Evolutionary conservation across 2,113 vertebrate genomes (phyloP).

Genomic region (Aspiorhynchus laticeps): DNA sequence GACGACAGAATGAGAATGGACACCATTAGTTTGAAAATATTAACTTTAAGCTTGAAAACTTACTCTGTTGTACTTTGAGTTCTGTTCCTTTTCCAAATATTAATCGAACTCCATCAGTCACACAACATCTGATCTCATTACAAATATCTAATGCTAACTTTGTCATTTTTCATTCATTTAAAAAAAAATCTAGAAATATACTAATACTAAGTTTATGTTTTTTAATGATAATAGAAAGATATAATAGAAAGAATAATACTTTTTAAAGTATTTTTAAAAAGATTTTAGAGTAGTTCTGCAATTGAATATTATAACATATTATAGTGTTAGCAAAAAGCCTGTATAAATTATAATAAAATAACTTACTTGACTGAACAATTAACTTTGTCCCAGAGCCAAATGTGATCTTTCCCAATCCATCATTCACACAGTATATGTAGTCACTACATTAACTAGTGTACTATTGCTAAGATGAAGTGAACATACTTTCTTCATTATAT

Average conservation of each 20-base stretch:
- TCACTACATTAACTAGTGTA: slow-evolving; percentile 35
- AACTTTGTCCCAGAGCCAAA: slow-evolving; percentile 7
- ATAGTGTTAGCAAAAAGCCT: neutral
- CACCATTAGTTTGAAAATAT: neutral
- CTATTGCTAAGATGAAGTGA: neutral
- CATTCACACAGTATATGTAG: slow-evolving; percentile 31
- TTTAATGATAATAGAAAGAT: no score
- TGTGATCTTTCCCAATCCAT: neutral
- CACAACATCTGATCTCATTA: slow-evolving; percentile 10
- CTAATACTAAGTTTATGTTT: no score
- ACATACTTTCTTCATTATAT: neutral
- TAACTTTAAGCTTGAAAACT: neutral
- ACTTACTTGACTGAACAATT: slow-evolving; percentile 51
- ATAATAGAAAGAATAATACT: no score
- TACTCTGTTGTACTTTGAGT: slow-evolving; percentile 27
- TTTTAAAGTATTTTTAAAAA: no score
- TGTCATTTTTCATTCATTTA: no score
- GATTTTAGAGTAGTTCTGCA: neutral
- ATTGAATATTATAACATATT: neutral
- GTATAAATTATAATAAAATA: neutral
- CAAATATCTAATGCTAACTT: neutral
- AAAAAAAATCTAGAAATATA: neutral
- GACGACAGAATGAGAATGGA: neutral
- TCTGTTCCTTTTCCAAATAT: slow-evolving; percentile 39
- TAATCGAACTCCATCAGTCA: slow-evolving; percentile 36